Percentiles rank a stretch among this genome's conserved stretches.
Evolutionary conservation across 1,140 invertebrate genomes (phyloP).

Genomic region (Papilio glaucus): DNA sequence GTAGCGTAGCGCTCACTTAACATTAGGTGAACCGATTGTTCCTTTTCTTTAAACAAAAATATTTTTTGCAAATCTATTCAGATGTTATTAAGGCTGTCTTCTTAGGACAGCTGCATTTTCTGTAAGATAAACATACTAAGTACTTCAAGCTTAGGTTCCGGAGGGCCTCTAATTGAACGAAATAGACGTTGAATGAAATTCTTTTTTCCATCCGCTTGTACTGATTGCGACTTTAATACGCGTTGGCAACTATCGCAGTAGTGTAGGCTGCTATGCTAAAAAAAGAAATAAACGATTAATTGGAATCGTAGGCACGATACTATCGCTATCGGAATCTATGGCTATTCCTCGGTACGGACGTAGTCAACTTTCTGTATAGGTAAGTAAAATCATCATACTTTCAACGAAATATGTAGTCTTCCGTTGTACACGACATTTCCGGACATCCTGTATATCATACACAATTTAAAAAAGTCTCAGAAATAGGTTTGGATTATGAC

Average conservation of each 20-base stretch:
- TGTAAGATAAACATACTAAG: neutral
- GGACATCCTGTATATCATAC: too few species aligned
- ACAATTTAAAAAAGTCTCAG: too few species aligned
- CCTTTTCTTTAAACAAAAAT: too few species aligned
- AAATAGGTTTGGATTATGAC: neutral
- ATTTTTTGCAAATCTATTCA: too few species aligned
- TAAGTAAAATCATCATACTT: neutral
- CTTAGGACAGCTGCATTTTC: too few species aligned
- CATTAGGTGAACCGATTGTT: too few species aligned
- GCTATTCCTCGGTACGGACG: neutral
- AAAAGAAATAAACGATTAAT: constrained; percentile 3
- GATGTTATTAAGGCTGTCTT: too few species aligned
- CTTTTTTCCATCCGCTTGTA: constrained; percentile 53
- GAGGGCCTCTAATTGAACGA: constrained; percentile 33
- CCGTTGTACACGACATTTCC: too few species aligned
- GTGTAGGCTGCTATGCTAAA: constrained; percentile 45
- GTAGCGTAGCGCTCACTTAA: too few species aligned
- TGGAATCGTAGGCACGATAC: neutral
- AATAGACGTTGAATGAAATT: constrained; percentile 55
- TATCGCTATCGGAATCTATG: neutral
- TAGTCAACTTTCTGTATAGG: too few species aligned
- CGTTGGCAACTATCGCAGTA: constrained; percentile 47
- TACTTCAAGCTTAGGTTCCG: neutral
- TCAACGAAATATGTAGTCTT: too few species aligned
- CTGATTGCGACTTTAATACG: constrained; percentile 49